Conservation (phyloP, 2,888 invertebrate genomes). For the Sphecodes monilicornis region DNA sequence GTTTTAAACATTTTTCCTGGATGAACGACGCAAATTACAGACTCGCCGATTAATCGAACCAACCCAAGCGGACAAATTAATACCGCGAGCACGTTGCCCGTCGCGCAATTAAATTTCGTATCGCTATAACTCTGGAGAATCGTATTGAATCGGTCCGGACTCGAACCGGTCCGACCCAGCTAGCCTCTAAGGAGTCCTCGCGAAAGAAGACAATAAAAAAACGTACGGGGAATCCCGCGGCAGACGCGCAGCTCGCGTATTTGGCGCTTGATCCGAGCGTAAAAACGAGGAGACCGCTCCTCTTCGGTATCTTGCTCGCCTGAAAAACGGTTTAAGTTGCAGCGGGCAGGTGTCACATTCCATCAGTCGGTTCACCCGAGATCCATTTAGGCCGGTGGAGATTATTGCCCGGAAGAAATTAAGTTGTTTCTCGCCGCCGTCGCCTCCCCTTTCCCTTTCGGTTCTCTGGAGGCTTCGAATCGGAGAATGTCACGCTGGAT, state of each 20-base stretch:
- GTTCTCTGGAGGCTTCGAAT: not conserved
- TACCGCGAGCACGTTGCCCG: not conserved
- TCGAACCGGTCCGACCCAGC: conserved; percentile 1
- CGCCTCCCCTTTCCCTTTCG: not conserved
- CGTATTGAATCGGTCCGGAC: not conserved
- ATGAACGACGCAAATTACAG: not conserved
- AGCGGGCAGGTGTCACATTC: conserved; percentile 69
- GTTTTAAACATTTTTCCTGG: not conserved
- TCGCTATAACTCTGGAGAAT: not conserved
- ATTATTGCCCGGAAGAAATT: conserved; percentile 64
- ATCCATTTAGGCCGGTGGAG: conserved; percentile 45
- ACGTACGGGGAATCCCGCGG: not conserved
- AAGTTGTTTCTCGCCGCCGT: conserved; percentile 33
- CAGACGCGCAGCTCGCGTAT: not conserved
- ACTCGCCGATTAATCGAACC: conserved; percentile 1
- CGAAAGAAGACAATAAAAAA: not conserved
- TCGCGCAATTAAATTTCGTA: not conserved
- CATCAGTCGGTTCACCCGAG: conserved; percentile 45
- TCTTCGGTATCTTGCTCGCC: conserved; percentile 11
- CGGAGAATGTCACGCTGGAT: not conserved
- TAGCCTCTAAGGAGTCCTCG: not conserved
- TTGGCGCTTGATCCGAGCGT: not conserved
- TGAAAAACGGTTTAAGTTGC: conserved; percentile 42
- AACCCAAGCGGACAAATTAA: conserved; percentile 21
- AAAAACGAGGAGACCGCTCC: not conserved